A percentile compares a stretch with the other conserved stretches of the same genome.
These are phyloP conservation scores for Hymenochirus boettgeri DNA, from an alignment of 2,113 vertebrate species.

Conservation along the genomic window DNA sequence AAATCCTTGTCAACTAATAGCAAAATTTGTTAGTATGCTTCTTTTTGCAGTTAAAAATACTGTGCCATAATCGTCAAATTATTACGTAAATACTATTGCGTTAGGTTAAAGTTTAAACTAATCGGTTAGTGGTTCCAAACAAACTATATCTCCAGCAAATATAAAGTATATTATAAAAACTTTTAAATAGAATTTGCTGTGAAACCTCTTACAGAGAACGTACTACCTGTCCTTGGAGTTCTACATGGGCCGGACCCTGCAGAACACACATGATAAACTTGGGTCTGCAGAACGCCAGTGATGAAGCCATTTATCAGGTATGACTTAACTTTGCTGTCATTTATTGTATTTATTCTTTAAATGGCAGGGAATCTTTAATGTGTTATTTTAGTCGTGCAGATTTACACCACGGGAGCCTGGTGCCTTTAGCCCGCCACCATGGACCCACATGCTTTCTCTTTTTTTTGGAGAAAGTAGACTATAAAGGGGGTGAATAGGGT, in stretches of 20 bases:
- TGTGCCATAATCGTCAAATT: not conserved
- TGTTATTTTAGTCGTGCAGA: too few relatives aligned
- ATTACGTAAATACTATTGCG: not conserved
- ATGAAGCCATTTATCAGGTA: conserved; percentile 94
- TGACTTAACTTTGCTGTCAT: not conserved
- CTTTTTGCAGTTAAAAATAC: too few relatives aligned
- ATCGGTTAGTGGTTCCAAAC: too few relatives aligned
- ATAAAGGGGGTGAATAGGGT: too few relatives aligned
- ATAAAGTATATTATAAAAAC: not conserved
- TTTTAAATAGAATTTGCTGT: not conserved
- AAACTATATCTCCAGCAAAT: too few relatives aligned
- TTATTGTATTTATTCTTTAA: not conserved
- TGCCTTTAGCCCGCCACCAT: too few relatives aligned
- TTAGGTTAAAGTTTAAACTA: not conserved
- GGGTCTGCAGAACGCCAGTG: conserved; percentile 91
- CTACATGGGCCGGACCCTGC: conserved; percentile 90
- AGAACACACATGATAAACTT: conserved; percentile 98
- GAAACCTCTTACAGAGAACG: conserved; percentile 70
- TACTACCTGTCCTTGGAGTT: conserved; percentile 97
- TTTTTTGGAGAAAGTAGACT: too few relatives aligned
- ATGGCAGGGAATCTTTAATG: too few relatives aligned
- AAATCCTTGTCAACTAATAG: too few relatives aligned
- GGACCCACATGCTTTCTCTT: not conserved
- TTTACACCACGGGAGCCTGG: too few relatives aligned
- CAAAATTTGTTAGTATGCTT: too few relatives aligned